phyloP scores from a whole-genome alignment of 2,797 vertebrate species.

The Peromyscus attwateri region DNA sequence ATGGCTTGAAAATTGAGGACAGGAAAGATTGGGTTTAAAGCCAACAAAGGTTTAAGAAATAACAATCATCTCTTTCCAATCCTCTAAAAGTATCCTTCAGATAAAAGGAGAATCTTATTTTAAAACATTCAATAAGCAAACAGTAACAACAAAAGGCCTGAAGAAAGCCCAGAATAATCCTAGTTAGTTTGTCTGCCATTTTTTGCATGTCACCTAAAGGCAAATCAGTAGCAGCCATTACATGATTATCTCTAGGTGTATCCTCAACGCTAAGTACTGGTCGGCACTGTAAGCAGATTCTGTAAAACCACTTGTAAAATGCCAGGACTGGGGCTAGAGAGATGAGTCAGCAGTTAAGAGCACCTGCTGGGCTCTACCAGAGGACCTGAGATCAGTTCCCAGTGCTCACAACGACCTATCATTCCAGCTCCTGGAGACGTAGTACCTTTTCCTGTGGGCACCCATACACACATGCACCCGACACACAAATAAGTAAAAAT shows the following conservation, averaged over 20 bases:
- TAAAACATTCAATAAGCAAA: slow-evolving; percentile 4
- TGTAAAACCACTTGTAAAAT: slow-evolving; percentile 40
- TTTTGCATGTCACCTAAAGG: slow-evolving; percentile 26
- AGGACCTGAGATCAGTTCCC: background rate
- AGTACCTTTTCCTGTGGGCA: background rate
- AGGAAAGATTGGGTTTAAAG: background rate
- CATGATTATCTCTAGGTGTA: background rate
- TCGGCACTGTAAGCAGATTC: slow-evolving; percentile 16
- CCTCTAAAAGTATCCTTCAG: background rate
- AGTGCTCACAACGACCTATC: background rate
- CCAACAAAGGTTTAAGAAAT: background rate
- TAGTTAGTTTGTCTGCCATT: background rate
- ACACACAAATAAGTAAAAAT: background rate
- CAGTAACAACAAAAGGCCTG: background rate
- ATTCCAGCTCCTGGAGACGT: background rate
- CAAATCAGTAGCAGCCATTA: background rate
- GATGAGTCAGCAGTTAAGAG: background rate
- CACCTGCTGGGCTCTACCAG: background rate
- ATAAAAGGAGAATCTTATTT: background rate
- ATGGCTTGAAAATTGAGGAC: background rate
- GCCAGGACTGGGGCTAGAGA: background rate
- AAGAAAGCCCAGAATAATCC: background rate
- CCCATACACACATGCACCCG: background rate
- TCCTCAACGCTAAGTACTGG: background rate
- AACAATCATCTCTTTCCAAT: background rate